Conservation (phyloP, 1,140 invertebrate species). For the Hylyphantes graminicola region DNA sequence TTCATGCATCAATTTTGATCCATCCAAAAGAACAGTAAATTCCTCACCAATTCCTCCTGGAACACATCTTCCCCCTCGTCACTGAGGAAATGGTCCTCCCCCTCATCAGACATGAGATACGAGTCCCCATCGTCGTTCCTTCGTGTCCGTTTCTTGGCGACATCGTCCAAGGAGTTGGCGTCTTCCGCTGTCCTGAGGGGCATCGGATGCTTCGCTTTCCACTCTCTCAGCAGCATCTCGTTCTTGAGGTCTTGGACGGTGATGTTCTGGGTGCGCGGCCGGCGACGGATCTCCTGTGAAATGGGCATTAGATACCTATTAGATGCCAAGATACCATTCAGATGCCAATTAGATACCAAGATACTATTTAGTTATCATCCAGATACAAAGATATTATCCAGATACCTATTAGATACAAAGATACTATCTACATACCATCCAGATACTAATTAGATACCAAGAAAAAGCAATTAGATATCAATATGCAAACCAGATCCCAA, state of each 20-base stretch:
- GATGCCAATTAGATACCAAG: no score
- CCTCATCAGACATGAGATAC: conserved; percentile 35
- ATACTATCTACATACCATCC: no score
- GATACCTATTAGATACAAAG: no score
- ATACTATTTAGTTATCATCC: no score
- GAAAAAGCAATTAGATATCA: background rate
- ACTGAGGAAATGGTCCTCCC: conserved; percentile 32
- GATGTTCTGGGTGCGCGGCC: conserved; percentile 33
- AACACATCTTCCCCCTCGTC: conserved; percentile 42
- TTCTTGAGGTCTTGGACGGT: conserved; percentile 32
- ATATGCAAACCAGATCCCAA: background rate
- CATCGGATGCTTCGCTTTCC: background rate
- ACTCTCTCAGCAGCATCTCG: conserved; percentile 14
- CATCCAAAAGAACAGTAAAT: background rate
- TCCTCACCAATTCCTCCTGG: conserved; percentile 45
- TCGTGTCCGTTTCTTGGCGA: background rate
- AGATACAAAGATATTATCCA: no score
- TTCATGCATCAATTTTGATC: background rate
- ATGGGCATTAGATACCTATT: background rate
- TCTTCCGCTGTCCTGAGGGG: background rate
- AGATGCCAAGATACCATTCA: background rate
- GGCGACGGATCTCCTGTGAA: conserved; percentile 32
- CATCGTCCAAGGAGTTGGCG: background rate
- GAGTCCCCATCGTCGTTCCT: background rate
- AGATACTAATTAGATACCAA: no score